Base-by-base conservation (phyloP, 2,888 invertebrate genomes). In the Eupeodes latifasciatus region DNA sequence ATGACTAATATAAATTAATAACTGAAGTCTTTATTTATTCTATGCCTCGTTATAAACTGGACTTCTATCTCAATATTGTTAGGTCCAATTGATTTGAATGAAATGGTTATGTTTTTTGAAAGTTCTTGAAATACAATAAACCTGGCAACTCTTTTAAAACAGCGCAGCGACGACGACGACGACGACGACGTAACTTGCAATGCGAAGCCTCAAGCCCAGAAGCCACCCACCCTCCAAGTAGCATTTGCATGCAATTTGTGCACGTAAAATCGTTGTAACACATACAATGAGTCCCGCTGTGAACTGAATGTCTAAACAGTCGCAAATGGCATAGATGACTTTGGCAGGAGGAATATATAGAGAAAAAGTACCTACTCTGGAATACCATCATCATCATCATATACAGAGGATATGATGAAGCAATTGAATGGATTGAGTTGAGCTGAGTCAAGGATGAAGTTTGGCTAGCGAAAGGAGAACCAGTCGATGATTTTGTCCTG, bases 201-300 rank as follows among this genome's bases (percentile, higher is more conserved):
- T 75, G 62, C 62, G 62, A 61, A 59, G 47, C 47, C 14, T 47
- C n/a, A 69, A 74, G 44, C 74, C 64, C 80, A 67, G 57, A 79
- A 84, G 78, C 85, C 85, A 81, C 88, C 81, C 85, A 85, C 85
- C 85, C 88, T 85, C 57, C 74, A 85, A 75, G 75, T 78, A 85
- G 88, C 81, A 88, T 88, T 88, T 88, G 88, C 88, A 88, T 88
- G 85, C 88, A 88, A 85, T 88, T 85, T 88, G 88, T 88, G 88
- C 88, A 88, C 88, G 88, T 88, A 88, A 88, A 88, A 88, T 88
- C 88, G 88, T 81, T 88, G 88, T 88, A 88, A 88, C 88, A 88
- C 85, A 88, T 85, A 88, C 88, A 88, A 88, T 88, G 85, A 81
- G 81, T 85, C 85, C 88, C 85, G 88, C 88, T 88, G 88, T 88